A percentile compares a stretch with the other conserved stretches of the same genome.
phyloP scores from a whole-genome alignment of 2,888 invertebrate species.

The Tipula confusa region DNA sequence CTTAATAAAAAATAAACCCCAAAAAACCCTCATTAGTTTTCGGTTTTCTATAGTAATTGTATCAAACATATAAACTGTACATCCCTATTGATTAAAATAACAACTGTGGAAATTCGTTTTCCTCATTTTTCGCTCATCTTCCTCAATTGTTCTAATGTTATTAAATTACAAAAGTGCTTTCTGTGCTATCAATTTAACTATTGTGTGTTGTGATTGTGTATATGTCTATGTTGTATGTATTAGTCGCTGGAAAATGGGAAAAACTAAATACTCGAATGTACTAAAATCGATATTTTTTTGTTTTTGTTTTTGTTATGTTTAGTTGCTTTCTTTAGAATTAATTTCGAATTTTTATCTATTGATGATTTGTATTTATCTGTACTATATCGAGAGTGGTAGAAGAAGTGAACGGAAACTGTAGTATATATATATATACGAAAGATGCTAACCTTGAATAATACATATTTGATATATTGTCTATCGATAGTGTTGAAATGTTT shows the following conservation, averaged over 20 bases:
- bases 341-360: not conserved
- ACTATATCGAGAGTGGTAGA: not conserved
- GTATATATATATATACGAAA: too few relatives aligned
- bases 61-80: not conserved
- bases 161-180: slow-evolving; percentile 25
- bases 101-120: slow-evolving; percentile 12
- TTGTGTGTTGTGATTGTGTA: not conserved
- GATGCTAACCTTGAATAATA: not conserved
- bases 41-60: not conserved
- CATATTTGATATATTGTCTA: slow-evolving; percentile 1
- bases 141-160: slow-evolving; percentile 20
- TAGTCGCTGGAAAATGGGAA: not conserved
- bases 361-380: slow-evolving; percentile 1
- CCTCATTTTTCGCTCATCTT: not conserved
- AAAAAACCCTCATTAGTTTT: not conserved
- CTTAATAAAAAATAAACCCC: not conserved
- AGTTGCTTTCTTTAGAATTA: slow-evolving; percentile 12
- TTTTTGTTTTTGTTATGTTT: not conserved
- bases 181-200: not conserved
- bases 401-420: not conserved
- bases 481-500: slow-evolving; percentile 3
- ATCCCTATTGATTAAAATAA: slow-evolving; percentile 25
- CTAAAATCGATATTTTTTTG: not conserved
- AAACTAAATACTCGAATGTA: slow-evolving; percentile 15
- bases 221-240: not conserved